These are phyloP conservation scores for Martes martes DNA, from an alignment of 2,113 vertebrate species.

Conservation along the genomic window DNA sequence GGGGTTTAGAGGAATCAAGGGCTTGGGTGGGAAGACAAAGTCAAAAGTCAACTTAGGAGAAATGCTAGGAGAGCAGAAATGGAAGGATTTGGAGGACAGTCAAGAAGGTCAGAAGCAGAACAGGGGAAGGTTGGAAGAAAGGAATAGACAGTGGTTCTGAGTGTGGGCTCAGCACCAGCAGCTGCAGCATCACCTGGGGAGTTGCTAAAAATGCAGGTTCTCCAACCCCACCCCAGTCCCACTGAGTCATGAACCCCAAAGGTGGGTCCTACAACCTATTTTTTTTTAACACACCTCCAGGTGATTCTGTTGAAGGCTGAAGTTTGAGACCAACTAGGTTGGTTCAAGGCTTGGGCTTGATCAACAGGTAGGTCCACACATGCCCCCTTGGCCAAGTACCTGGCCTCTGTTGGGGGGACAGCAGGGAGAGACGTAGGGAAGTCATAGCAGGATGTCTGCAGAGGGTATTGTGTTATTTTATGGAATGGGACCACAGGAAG, in stretches of 20 bases:
- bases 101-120: background rate
- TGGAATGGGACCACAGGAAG: background rate
- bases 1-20: background rate
- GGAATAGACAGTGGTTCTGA: background rate
- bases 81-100: background rate
- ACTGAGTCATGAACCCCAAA: background rate
- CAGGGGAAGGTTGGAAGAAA: accelerated
- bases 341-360: background rate
- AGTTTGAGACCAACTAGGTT: background rate
- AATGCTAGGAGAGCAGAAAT: background rate
- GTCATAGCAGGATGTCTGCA: no score
- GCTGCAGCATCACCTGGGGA: accelerated
- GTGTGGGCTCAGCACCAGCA: background rate
- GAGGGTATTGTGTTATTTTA: background rate
- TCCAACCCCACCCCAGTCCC: background rate
- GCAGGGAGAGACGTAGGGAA: background rate
- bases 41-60: background rate
- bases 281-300: no score
- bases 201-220: background rate
- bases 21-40: background rate
- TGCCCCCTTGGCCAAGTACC: background rate
- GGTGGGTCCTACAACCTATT: accelerated
- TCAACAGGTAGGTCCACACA: background rate
- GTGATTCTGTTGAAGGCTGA: background rate
- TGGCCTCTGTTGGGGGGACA: background rate